Base-by-base conservation (phyloP, 2,888 invertebrate species). In the Polymixis flavicincta region DNA sequence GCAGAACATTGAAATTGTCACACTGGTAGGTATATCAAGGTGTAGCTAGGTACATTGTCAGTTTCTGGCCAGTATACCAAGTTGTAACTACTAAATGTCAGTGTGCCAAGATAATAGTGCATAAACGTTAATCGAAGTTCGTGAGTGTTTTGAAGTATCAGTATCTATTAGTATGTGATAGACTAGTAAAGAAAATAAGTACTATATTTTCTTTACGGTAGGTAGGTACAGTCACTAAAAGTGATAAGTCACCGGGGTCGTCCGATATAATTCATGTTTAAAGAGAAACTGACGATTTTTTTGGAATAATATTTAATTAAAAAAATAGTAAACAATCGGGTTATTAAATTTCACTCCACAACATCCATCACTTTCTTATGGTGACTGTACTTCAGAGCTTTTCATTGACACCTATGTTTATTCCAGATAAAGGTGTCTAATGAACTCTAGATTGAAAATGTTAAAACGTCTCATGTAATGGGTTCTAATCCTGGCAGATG, bases 371-470 rank as follows among this genome's bases (percentile, higher is more conserved):
- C 1, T 45, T 45, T 45, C 11, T 45, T 32, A 32, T 45, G 42
- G 42, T 45, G 42, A 45, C 42, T 11, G 42, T 45, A 45, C 11
- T 2, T 45, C 42, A 45, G 11, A 45, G 1, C 42, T 45, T 11
- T 45, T 45, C 42, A 45, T 45, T 13, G 9, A 45, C 42, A 45
- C 11, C 13, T 45, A 45, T 11, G 0, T n/a, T n/a, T n/a, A n/a
- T 1, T 45, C 42, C 17, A 48, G 17, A 50, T 25, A 42, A 42
- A 57, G 17, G 64, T 37, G 54, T 19, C 37, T 14, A 50, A 60
- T 74, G 32, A 69, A 69, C 65, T 64, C 25, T 74, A 69, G 59
- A 78, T 78, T 66, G 64, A 60, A 74, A 76, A 54, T 50, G 65
- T 28, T 54, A 66, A 65, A 52, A 55, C 32, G 65, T 50, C 60